Evolutionary conservation across 2,797 vertebrate genomes (phyloP).

Genomic region (Trachurus trachurus): DNA sequence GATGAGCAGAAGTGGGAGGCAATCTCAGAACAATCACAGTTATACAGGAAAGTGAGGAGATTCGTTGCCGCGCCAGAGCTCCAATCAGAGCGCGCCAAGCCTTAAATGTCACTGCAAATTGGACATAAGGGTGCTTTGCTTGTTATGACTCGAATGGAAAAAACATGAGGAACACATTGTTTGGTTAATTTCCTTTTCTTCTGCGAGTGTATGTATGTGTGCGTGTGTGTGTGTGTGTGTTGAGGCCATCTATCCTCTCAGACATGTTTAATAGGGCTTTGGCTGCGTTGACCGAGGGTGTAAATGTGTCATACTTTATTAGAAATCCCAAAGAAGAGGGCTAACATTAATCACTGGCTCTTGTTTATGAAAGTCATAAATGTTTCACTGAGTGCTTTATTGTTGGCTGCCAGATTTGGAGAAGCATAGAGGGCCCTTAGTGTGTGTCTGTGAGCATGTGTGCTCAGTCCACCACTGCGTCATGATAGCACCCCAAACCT

Average conservation of each 20-base stretch:
- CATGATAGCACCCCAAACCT: constrained; percentile 56
- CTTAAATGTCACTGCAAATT: constrained; percentile 65
- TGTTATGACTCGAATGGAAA: constrained; percentile 57
- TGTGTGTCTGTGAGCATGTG: constrained; percentile 41
- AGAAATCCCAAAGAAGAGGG: constrained; percentile 89
- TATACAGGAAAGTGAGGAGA: constrained; percentile 31
- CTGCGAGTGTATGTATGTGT: constrained; percentile 12
- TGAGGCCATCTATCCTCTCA: constrained; percentile 78
- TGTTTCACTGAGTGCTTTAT: constrained; percentile 89
- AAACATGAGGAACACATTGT: constrained; percentile 68
- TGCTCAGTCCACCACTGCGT: constrained; percentile 33
- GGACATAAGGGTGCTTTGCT: constrained; percentile 48
- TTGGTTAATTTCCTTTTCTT: constrained; percentile 73
- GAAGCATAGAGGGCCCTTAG: constrained; percentile 67
- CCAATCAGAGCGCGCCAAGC: constrained; percentile 44
- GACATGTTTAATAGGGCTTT: constrained; percentile 85
- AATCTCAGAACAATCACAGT: constrained; percentile 66
- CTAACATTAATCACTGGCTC: constrained; percentile 89
- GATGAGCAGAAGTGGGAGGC: constrained; percentile 51
- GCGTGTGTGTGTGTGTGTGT: constrained; percentile 22
- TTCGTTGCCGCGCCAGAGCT: constrained; percentile 12
- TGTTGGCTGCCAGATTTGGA: constrained; percentile 81
- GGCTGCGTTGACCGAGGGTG: constrained; percentile 85
- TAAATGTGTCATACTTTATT: constrained; percentile 91
- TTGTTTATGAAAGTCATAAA: constrained; percentile 92